Percentiles rank a stretch among this genome's conserved stretches.
phyloP scores from a whole-genome alignment of 1,140 invertebrate species.

The Delia radicum region DNA sequence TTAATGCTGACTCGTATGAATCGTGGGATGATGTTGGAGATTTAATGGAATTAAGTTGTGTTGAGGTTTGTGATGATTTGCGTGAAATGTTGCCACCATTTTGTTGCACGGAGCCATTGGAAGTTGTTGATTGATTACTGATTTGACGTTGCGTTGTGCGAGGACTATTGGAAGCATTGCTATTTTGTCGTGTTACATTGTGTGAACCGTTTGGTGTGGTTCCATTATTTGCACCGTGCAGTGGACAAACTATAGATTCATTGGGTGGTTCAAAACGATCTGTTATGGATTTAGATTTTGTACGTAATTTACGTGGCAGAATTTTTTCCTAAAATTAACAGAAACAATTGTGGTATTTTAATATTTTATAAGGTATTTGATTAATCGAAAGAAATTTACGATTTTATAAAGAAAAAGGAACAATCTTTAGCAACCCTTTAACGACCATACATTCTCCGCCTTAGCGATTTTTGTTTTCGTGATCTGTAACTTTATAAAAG shows the following conservation, averaged over 20 bases:
- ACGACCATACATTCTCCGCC: not conserved
- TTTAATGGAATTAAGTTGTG: constrained; percentile 24
- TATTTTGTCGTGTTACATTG: constrained; percentile 41
- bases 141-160: constrained; percentile 39
- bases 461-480: too few species aligned
- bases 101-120: constrained; percentile 27
- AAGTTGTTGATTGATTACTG: constrained; percentile 35
- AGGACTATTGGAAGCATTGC: constrained; percentile 37
- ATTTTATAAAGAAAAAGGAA: too few species aligned
- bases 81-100: constrained; percentile 34
- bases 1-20: constrained; percentile 44
- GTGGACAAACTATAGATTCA: constrained; percentile 46
- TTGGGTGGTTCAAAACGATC: constrained; percentile 52
- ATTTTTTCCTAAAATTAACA: constrained; percentile 62
- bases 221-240: constrained; percentile 31
- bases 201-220: constrained; percentile 34
- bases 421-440: too few species aligned
- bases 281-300: constrained; percentile 72
- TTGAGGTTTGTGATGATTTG: constrained; percentile 43
- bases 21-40: constrained; percentile 36
- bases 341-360: too few species aligned
- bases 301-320: constrained; percentile 74
- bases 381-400: too few species aligned
- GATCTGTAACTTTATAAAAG: too few species aligned
- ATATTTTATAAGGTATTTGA: too few species aligned